Base-by-base conservation (phyloP, 2,797 vertebrate genomes). In the Lateolabrax maculatus region DNA sequence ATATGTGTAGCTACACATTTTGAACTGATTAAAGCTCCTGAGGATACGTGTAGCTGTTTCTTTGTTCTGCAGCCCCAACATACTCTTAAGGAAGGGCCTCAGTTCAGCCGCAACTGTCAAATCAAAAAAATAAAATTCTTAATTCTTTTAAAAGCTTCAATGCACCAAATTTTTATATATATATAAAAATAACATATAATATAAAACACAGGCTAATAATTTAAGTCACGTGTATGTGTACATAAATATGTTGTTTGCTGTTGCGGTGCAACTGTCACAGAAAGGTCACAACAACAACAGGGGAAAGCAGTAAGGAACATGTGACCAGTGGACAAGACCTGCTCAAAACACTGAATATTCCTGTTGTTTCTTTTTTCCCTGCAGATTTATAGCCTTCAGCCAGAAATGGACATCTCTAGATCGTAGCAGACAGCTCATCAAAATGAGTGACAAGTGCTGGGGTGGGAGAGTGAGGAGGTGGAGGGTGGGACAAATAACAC, bases 391-490 rank as follows among this genome's bases (percentile, higher is more conserved):
- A 29, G 71, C 81, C 75, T 76, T 25, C 10, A 62, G 79, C 62
- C 31, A 53, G 76, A 81, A 43, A 66, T 75, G 73, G 79, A 83
- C 69, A 79, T 44, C 53, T 71, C 15, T 18, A 34, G 56, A 60
- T 77, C 68, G 37, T n/a, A 52, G 56, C 44, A 55, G 77, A 80
- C 72, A 82, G 69, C 80, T 76, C 80, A 81, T 88, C 81, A 85
- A 66, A 80, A 75, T 80, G 87, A 89, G 34, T 85, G 85, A 84
- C 87, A 89, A 37, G 74, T 81, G 78, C 71, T 75, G 36, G 76
- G 66, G 62, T 37, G 71, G 52, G 63, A 77, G 78, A 87, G 44
- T 39, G 62, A 16, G 25, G 37, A 21, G 66, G 63, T 41, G 36
- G 81, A 52, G 64, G 65, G 43, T 46, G 56, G 43, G 66, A 86